Evolutionary conservation across 2,888 invertebrate species (phyloP), one percentile per base, ranked within the genome.

Genomic region (Smittia sp.): DNA sequence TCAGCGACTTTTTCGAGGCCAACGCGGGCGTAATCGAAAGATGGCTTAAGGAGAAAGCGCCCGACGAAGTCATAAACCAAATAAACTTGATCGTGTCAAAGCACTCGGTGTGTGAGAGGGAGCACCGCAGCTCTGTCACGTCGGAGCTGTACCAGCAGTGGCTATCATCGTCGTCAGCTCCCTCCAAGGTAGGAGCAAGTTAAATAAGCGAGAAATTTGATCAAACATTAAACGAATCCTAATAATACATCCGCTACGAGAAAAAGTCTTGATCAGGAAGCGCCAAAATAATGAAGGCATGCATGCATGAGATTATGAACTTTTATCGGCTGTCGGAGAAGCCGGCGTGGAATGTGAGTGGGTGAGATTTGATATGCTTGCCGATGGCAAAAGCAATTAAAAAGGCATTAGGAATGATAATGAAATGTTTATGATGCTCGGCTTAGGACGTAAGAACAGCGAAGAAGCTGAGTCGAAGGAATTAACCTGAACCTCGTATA

Each of bases 91-190:
- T 86, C 73, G 85, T 86, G 46, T 84, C 84, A 7, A 84, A 83
- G 52, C 80, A 80, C 68, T 83, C 84, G 75, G 80, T 82, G 74
- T 86, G 84, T 77, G 65, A 73, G 27, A 18, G 46, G n/a, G 85
- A 86, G 7, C 85, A 87, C 76, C 86, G 91, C 75, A 89, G 90
- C 63, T 92, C 91, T 63, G 89, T 92, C 76, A 91, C 91, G 62
- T 91, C 92, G 76, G 93, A 94, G 80, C 85, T 94, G 76, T 93
- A 93, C 82, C 93, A 93, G 79, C 86, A 90, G 76, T 94, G 93
- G 93, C 83, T 93, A 79, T 88, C 91, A 39, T 88, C 92, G 32
- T 90, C 91, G 69, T 11, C 38, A 15, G 25, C 38, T 3, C 91
- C 92, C 4, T 85, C 89, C 79, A 88, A 90, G 86, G 88, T 89